phyloP scores from a whole-genome alignment of 2,888 invertebrate species.

The Caenorhabditis uteleia region DNA sequence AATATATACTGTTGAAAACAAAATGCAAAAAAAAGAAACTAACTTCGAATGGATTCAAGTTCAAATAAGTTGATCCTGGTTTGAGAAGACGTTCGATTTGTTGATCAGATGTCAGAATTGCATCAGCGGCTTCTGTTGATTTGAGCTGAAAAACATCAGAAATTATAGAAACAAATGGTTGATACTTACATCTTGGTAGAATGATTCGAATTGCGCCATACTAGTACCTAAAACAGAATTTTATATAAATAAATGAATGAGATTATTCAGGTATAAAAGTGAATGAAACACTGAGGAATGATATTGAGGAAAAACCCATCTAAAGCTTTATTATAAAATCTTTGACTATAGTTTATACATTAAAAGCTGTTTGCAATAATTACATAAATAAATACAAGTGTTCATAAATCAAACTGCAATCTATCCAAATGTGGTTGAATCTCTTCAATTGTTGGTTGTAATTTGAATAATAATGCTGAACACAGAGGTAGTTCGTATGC shows the following conservation, averaged over 20 bases:
- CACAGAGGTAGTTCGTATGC: slow-evolving; percentile 50
- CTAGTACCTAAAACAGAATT: no score
- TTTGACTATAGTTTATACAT: no score
- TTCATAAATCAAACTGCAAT: slow-evolving; percentile 32
- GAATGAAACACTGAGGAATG: no score
- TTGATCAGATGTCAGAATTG: slow-evolving; percentile 92
- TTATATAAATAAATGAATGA: no score
- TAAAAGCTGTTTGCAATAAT: background rate
- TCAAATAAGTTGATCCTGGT: slow-evolving; percentile 97
- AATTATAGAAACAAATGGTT: background rate
- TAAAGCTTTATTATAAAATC: no score
- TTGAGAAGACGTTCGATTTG: slow-evolving; percentile 93
- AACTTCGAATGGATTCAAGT: slow-evolving; percentile 84
- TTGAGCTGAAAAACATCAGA: no score
- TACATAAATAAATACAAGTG: background rate
- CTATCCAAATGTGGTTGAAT: slow-evolving; percentile 42
- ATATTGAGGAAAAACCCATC: no score
- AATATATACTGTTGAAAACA: no score
- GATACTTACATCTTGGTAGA: slow-evolving; percentile 61
- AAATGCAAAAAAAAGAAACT: no score
- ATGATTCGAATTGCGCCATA: slow-evolving; percentile 58
- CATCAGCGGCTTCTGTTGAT: slow-evolving; percentile 95
- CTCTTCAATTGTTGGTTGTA: slow-evolving; percentile 36
- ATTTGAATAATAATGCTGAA: slow-evolving; percentile 42
- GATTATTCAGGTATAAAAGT: no score